These are phyloP conservation scores for Hedya salicella DNA, from an alignment of 2,888 invertebrate species.

Conservation along the genomic window DNA sequence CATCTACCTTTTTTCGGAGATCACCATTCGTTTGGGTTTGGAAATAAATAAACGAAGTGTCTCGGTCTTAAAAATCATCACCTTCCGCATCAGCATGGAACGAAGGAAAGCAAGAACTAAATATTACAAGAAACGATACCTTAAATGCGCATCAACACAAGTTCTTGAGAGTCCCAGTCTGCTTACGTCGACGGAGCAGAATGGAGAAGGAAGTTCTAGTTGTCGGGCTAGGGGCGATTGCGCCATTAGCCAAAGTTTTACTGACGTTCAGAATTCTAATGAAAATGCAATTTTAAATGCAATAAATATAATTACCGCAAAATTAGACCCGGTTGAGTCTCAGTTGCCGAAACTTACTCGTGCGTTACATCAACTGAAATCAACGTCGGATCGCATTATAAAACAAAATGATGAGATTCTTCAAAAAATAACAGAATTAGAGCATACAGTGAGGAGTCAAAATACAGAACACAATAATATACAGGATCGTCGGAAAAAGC, in stretches of 20 bases:
- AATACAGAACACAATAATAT: neutral
- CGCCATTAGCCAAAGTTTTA: neutral
- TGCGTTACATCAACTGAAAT: slow-evolving; percentile 65
- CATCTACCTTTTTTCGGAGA: too few relatives aligned
- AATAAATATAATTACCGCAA: slow-evolving; percentile 62
- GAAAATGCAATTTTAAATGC: slow-evolving; percentile 52
- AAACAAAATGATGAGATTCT: slow-evolving; percentile 69
- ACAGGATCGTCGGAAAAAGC: neutral
- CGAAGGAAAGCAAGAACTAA: neutral
- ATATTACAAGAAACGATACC: neutral
- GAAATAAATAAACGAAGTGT: too few relatives aligned
- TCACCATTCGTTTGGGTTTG: too few relatives aligned
- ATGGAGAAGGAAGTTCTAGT: neutral
- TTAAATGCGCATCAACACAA: neutral
- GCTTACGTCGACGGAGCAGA: neutral
- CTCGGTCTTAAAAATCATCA: too few relatives aligned
- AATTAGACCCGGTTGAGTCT: slow-evolving; percentile 71
- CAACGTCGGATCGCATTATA: slow-evolving; percentile 59
- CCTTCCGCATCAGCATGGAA: neutral
- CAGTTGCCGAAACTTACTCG: slow-evolving; percentile 70
- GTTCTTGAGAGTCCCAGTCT: neutral
- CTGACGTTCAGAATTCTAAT: slow-evolving; percentile 39
- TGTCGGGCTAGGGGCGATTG: neutral
- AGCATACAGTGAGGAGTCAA: neutral
- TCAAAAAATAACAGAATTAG: slow-evolving; percentile 56